A percentile compares a stretch with the other conserved stretches of the same genome.
Evolutionary conservation across 2,113 vertebrate genomes (phyloP).

Genomic region (Cinclus mexicanus): DNA sequence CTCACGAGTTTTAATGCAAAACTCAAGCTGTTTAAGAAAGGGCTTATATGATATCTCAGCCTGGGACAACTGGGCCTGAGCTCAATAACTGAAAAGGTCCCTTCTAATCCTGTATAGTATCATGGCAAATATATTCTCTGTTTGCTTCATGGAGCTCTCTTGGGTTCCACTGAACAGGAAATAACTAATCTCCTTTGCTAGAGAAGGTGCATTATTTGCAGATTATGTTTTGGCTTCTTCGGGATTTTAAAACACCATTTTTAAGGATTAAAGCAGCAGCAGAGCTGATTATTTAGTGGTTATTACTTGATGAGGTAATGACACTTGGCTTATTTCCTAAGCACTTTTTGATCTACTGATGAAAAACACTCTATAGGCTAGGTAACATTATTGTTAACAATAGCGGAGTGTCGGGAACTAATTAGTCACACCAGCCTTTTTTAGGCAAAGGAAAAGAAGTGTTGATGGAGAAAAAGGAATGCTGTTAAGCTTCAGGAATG

Average conservation of each 20-base stretch:
- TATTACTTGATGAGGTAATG: slow-evolving; percentile 38
- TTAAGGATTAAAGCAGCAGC: slow-evolving; percentile 32
- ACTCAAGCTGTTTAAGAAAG: slow-evolving; percentile 22
- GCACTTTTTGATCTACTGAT: slow-evolving; percentile 46
- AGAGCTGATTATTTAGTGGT: slow-evolving; percentile 23
- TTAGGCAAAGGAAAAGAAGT: neutral
- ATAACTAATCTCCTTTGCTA: slow-evolving; percentile 42
- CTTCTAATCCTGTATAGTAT: neutral
- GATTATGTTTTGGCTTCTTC: slow-evolving; percentile 49
- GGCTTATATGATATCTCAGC: neutral
- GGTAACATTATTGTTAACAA: slow-evolving; percentile 38
- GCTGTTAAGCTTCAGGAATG: neutral
- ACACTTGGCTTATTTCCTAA: slow-evolving; percentile 14
- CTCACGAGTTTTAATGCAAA: neutral
- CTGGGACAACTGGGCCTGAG: neutral
- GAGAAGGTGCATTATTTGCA: slow-evolving; percentile 40
- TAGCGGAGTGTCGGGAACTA: neutral
- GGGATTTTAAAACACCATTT: slow-evolving; percentile 42
- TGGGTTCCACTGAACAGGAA: slow-evolving; percentile 20
- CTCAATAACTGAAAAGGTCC: slow-evolving; percentile 43
- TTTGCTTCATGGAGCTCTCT: slow-evolving; percentile 14
- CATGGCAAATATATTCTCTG: slow-evolving; percentile 32
- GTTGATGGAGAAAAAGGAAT: neutral
- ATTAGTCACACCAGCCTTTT: slow-evolving; percentile 28
- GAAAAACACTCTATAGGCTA: neutral